Percentiles rank a stretch among this genome's conserved stretches.
phyloP scores from a whole-genome alignment of 2,113 vertebrate genomes.

The Pelusios castaneus region DNA sequence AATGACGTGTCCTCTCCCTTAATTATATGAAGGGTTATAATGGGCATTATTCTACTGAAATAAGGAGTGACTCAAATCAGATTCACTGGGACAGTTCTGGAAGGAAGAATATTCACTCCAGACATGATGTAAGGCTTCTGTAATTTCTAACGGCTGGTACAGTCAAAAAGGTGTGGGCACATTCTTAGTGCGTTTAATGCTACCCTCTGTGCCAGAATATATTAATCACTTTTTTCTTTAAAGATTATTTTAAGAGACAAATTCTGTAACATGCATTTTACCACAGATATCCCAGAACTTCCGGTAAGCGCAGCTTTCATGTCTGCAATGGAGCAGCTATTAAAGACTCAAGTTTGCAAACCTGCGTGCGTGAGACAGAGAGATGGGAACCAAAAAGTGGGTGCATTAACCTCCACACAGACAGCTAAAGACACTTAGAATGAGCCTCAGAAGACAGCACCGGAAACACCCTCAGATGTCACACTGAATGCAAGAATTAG shows the following conservation, averaged over 20 bases:
- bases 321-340: background rate
- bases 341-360: background rate
- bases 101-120: background rate
- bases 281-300: background rate
- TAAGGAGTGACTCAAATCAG: background rate
- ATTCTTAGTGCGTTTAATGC: background rate
- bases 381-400: background rate
- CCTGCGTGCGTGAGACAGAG: background rate
- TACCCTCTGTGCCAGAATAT: background rate
- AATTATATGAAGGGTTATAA: background rate
- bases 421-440: background rate
- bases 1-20: background rate
- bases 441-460: background rate
- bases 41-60: background rate
- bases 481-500: background rate
- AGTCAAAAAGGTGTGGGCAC: background rate
- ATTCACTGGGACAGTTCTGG: background rate
- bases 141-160: background rate
- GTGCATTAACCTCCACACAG: background rate
- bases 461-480: rapidly evolving
- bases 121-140: background rate
- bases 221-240: no score
- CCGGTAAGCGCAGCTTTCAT: background rate
- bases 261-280: background rate
- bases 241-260: background rate